Base-by-base conservation (phyloP, 1,140 invertebrate species). In the Ceratina calcarata region DNA sequence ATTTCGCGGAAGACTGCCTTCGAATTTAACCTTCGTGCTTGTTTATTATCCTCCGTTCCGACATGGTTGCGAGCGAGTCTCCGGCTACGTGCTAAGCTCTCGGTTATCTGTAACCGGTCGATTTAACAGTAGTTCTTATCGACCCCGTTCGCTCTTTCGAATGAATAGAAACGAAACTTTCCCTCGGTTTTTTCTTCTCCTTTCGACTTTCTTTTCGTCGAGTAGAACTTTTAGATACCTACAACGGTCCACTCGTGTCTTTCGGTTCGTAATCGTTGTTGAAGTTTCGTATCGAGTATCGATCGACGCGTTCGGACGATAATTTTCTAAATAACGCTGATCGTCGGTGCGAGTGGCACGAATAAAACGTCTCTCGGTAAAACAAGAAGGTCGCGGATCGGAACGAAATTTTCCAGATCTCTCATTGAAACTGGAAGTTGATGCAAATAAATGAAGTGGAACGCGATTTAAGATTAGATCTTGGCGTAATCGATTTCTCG, bases 1-100 rank as follows among this genome's bases (percentile, higher is more conserved):
- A 87, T 87, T 87, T 85, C 86, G 75, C 72, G 83, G 68, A 78
- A 82, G 83, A 87, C 75, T 85, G 81, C 66, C 55, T 62, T 37
- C 67, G 78, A 84, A 82, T 86, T 78, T 78, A 78, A 82, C 82
- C 82, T 83, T 78, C 77, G 77, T 75, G 58, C 73, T 71, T 83
- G 82, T 84, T 86, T 86, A 86, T 79, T 79, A 74, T 81, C 78
- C 80, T 69, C 27, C n/a, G 55, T 61, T 61, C 76, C 69, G 58
- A 61, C 58, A 61, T 66, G 37, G 55, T 67, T n/a, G 68, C 72
- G 27, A 51, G 32, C 66, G 27, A 75, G 79, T 80, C 76, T 84
- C 81, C 64, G 64, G 68, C 61, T 74, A 80, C 62, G 78, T 76
- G 78, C 65, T 68, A 76, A 73, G 78, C 78, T 55, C 22, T 49